phyloP scores from a whole-genome alignment of 2,888 invertebrate genomes.

The Cheiracanthium punctorium region DNA sequence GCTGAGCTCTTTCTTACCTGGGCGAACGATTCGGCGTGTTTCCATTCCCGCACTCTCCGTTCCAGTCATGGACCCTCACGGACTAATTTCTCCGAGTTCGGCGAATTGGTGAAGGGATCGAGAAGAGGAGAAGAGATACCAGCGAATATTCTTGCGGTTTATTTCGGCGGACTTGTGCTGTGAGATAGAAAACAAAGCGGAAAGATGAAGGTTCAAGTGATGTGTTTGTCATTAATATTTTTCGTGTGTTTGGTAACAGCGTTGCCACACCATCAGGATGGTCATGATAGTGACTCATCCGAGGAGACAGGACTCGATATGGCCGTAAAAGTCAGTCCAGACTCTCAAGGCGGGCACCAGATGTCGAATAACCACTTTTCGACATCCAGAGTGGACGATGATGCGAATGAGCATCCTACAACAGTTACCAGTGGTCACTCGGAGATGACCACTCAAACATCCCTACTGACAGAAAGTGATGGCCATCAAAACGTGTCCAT shows the following conservation, averaged over 20 bases:
- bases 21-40: background rate
- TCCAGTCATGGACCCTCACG: conserved; percentile 7
- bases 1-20: conserved; percentile 15
- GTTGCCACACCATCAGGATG: background rate
- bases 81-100: background rate
- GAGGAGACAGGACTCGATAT: conserved; percentile 10
- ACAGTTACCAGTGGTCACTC: background rate
- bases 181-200: background rate
- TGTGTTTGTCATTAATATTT: background rate
- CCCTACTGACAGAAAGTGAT: background rate
- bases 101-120: background rate
- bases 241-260: background rate
- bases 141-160: background rate
- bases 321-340: background rate
- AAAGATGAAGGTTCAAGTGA: background rate
- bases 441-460: too few species aligned
- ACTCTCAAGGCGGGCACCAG: background rate
- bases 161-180: background rate
- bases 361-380: background rate
- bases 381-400: background rate
- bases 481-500: background rate
- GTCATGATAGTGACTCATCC: background rate
- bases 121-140: background rate
- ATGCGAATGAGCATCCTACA: background rate
- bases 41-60: background rate